These are phyloP conservation scores for Tenualosa ilisha DNA, from an alignment of 2,797 vertebrate species.

Conservation along the genomic window DNA sequence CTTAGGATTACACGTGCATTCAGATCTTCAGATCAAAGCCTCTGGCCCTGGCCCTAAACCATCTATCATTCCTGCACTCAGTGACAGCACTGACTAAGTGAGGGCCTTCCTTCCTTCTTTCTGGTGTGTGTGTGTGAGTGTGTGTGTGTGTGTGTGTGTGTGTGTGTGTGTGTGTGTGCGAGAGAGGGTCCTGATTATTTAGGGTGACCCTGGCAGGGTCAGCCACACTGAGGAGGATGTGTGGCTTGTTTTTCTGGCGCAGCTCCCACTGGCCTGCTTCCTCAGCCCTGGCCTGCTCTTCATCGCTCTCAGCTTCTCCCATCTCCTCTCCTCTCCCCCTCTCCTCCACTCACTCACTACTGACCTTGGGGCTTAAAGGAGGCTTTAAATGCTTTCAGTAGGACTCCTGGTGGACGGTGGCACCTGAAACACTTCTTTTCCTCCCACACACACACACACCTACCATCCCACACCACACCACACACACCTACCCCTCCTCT, in stretches of 20 bases:
- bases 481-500: slow-evolving; percentile 4
- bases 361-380: slow-evolving; percentile 38
- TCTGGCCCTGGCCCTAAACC: background rate
- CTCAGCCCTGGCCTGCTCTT: slow-evolving; percentile 58
- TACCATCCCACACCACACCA: slow-evolving; percentile 35
- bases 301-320: slow-evolving; percentile 69
- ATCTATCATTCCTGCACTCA: background rate
- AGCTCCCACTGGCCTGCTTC: slow-evolving; percentile 19
- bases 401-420: slow-evolving; percentile 42
- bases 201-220: background rate
- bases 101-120: background rate
- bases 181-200: background rate
- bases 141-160: too few species aligned
- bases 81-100: background rate
- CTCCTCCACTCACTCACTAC: slow-evolving; percentile 64
- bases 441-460: slow-evolving; percentile 31
- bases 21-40: background rate
- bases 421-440: slow-evolving; percentile 46
- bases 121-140: too few species aligned
- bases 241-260: slow-evolving; percentile 38
- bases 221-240: background rate
- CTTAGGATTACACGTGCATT: background rate
- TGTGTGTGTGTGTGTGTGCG: background rate
- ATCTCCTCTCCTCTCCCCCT: slow-evolving; percentile 69
- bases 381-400: slow-evolving; percentile 68